Conservation (phyloP, 2,888 invertebrate genomes). For the Megaustenia siamemsis region DNA sequence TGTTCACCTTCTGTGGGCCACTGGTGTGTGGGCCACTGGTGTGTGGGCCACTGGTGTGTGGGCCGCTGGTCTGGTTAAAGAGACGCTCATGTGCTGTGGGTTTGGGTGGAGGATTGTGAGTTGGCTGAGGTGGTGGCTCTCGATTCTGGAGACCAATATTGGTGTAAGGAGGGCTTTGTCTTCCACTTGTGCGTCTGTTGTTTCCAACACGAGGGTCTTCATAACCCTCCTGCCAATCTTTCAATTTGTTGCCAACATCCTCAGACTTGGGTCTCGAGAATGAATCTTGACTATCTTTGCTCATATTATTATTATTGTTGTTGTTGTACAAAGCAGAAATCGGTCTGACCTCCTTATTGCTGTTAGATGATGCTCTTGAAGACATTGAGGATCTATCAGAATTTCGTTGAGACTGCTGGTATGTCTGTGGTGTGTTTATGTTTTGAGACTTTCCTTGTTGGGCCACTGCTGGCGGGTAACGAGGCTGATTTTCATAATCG, state of each 20-base stretch:
- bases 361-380: conserved; percentile 63
- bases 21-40: no score
- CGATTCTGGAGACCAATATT: conserved; percentile 55
- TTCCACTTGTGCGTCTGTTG: conserved; percentile 31
- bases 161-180: conserved; percentile 63
- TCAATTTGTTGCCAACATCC: conserved; percentile 69
- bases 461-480: conserved; percentile 1
- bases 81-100: conserved; percentile 56
- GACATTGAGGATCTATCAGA: conserved; percentile 64
- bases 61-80: conserved; percentile 53
- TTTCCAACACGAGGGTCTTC: conserved; percentile 58
- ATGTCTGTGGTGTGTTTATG: conserved; percentile 55
- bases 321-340: conserved; percentile 70
- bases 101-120: conserved; percentile 51
- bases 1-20: conserved; percentile 67
- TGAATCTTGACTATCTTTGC: conserved; percentile 64
- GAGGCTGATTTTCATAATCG: conserved; percentile 75
- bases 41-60: conserved; percentile 18
- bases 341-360: conserved; percentile 67
- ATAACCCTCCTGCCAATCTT: conserved; percentile 73
- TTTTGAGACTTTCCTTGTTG: conserved; percentile 2
- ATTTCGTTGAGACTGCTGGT: conserved; percentile 49
- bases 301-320: conserved; percentile 57
- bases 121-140: conserved; percentile 51
- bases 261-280: conserved; percentile 70